phyloP scores from a whole-genome alignment of 2,113 vertebrate species.

The Lasiurus cinereus region DNA sequence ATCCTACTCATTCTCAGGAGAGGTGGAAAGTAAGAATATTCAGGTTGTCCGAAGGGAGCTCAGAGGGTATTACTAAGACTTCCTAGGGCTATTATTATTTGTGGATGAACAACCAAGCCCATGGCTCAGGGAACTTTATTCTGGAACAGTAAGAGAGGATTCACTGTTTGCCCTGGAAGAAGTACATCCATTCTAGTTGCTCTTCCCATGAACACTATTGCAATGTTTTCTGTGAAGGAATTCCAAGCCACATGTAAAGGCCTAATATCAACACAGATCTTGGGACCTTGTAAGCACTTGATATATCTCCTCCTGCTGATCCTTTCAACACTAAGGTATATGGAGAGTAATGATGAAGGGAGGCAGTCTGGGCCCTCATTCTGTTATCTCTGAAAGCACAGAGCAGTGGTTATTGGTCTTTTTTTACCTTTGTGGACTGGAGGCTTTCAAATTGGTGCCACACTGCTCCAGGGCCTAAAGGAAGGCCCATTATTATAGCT shows the following conservation, averaged over 20 bases:
- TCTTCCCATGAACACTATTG: neutral
- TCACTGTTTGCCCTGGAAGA: neutral
- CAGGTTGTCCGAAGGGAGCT: neutral
- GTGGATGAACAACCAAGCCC: neutral
- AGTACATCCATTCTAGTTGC: neutral
- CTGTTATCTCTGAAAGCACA: neutral
- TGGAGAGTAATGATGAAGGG: neutral
- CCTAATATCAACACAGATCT: neutral
- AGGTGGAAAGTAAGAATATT: neutral
- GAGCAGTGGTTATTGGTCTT: neutral
- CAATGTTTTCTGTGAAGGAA: slow-evolving; percentile 1
- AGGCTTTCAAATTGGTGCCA: neutral
- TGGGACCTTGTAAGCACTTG: neutral
- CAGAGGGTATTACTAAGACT: neutral
- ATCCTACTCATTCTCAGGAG: neutral
- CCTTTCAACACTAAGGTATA: neutral
- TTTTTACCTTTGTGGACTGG: neutral
- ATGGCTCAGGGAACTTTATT: neutral
- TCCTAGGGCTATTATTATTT: neutral
- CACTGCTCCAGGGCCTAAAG: neutral
- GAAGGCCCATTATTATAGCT: neutral
- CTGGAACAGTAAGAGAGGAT: neutral
- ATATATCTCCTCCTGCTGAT: neutral
- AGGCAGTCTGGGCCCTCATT: neutral
- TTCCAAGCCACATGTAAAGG: neutral